Evolutionary conservation across 2,113 vertebrate genomes (phyloP).

Genomic region (Seriola dumerili): DNA sequence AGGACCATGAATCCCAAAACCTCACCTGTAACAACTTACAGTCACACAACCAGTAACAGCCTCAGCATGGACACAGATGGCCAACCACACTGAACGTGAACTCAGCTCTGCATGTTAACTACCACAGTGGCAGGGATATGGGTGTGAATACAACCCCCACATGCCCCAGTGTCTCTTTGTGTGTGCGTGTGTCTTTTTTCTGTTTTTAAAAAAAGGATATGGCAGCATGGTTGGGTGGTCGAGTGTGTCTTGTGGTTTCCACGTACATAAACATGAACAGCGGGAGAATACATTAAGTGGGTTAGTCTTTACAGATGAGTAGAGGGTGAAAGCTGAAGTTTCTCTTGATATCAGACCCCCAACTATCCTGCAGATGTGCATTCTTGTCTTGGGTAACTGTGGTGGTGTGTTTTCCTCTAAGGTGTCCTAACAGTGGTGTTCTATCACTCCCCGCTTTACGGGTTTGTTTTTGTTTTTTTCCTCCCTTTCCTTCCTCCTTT

Average conservation of each 20-base stretch:
- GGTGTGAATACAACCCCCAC: constrained; percentile 48
- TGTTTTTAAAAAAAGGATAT: constrained; percentile 27
- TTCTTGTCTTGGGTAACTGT: constrained; percentile 36
- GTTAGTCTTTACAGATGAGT: constrained; percentile 56
- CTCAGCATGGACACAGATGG: constrained; percentile 73
- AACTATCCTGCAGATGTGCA: constrained; percentile 58
- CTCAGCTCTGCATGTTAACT: constrained; percentile 77
- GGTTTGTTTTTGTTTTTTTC: constrained; percentile 19
- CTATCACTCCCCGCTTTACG: constrained; percentile 36
- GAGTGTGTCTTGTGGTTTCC: constrained; percentile 51
- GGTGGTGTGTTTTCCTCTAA: constrained; percentile 46
- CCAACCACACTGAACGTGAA: constrained; percentile 35
- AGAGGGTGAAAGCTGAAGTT: constrained; percentile 28
- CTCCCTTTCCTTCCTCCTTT: constrained; percentile 20
- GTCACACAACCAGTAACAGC: constrained; percentile 64
- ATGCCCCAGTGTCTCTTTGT: constrained; percentile 2
- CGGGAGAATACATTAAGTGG: constrained; percentile 9
- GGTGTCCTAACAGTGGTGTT: constrained; percentile 67
- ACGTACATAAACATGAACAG: constrained; percentile 34
- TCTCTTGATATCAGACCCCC: constrained; percentile 45
- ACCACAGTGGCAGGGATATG: constrained; percentile 42
- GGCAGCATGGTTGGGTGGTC: constrained; percentile 76
- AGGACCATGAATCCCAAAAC: constrained; percentile 11
- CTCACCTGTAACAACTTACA: constrained; percentile 64
- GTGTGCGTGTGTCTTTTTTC: constrained; percentile 18